These are phyloP conservation scores for Eupithecia centaureata DNA, from an alignment of 2,888 invertebrate species.

Conservation along the genomic window DNA sequence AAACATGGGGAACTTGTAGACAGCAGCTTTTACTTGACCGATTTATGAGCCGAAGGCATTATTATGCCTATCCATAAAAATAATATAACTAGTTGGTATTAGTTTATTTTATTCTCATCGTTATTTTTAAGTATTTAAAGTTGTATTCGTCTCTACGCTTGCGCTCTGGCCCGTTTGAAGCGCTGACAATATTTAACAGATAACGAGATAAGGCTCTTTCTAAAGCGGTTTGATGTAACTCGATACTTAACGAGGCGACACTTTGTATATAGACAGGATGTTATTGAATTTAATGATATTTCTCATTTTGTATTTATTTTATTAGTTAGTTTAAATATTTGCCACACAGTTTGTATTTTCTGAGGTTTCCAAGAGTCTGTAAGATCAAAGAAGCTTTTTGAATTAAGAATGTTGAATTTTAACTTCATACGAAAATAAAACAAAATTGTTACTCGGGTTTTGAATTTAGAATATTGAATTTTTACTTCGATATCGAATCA, in stretches of 20 bases:
- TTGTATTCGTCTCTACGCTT: conserved; percentile 70
- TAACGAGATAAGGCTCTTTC: conserved; percentile 75
- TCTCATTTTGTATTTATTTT: conserved; percentile 30
- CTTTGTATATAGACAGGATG: conserved; percentile 68
- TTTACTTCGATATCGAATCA: no score
- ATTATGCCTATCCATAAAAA: no score
- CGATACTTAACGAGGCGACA: conserved; percentile 65
- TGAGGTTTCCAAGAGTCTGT: no score
- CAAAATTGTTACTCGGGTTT: no score
- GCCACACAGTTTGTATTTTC: background rate
- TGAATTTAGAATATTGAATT: no score
- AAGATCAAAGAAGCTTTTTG: no score
- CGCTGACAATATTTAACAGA: conserved; percentile 77
- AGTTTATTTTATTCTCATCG: conserved; percentile 79
- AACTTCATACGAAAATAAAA: no score
- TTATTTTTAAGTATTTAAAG: conserved; percentile 72
- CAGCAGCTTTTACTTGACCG: background rate
- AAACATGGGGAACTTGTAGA: background rate
- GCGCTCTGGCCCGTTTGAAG: conserved; percentile 52
- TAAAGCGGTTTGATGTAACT: conserved; percentile 77
- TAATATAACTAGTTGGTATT: conserved; percentile 78
- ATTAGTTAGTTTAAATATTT: conserved; percentile 4
- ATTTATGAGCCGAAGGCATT: conserved; percentile 76
- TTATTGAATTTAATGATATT: conserved; percentile 43
- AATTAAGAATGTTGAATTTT: no score